Percentiles rank a stretch among this genome's conserved stretches.
These are phyloP conservation scores for pig (Sus scrofa) DNA, from an alignment of 2,113 vertebrate genomes.

Conservation along the genomic window T2T-Sscrofa CM000812.6:56664501-56665000, in stretches of 20 bases:
- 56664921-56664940: background rate
- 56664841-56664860: background rate
- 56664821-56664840: background rate
- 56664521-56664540: background rate
- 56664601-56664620: background rate
- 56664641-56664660: background rate
- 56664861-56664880: background rate
- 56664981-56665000: background rate
- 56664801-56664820: background rate
- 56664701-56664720: background rate
- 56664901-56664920: background rate
- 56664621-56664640: background rate
- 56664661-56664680: background rate
- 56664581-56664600: background rate
- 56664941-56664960: background rate
- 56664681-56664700: background rate
- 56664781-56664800: background rate
- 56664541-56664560: background rate
- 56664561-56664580: background rate
- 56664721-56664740: background rate
- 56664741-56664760: background rate
- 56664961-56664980: background rate
- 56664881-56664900: background rate
- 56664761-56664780: background rate
- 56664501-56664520: background rate